Conservation (phyloP, 1,140 invertebrate species). For the Drosophila nigromelanica region DNA sequence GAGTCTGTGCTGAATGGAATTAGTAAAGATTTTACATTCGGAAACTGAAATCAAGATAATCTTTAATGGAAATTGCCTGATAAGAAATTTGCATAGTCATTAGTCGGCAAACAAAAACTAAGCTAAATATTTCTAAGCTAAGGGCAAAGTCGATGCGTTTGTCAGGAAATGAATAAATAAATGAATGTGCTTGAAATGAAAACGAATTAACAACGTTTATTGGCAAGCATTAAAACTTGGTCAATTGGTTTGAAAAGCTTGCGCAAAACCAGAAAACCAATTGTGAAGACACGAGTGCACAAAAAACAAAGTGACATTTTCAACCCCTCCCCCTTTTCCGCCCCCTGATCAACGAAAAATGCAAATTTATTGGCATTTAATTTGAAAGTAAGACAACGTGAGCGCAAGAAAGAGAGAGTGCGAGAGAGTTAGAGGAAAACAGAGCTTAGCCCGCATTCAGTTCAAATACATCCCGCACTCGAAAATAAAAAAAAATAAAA, state of each 20-base stretch:
- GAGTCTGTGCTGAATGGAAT: background rate
- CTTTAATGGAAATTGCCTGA: background rate
- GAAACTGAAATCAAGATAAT: background rate
- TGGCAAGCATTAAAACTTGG: conserved; percentile 72
- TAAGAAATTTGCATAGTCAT: conserved; percentile 6
- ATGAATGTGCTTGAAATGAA: conserved; percentile 56
- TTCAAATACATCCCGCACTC: conserved; percentile 21
- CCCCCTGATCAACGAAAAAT: conserved; percentile 45
- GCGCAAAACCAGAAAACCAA: conserved; percentile 42
- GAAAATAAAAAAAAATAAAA: conserved; percentile 12
- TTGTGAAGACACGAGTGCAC: conserved; percentile 59
- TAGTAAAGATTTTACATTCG: conserved; percentile 1
- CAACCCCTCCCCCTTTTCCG: background rate
- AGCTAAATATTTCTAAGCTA: conserved; percentile 8
- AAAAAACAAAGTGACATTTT: conserved; percentile 67
- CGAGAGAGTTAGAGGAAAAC: conserved; percentile 2
- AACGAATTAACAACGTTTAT: conserved; percentile 80
- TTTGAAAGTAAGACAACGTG: conserved; percentile 65
- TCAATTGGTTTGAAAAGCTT: conserved; percentile 76
- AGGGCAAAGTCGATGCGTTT: conserved; percentile 46
- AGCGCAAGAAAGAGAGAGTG: conserved; percentile 12
- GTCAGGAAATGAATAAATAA: conserved; percentile 62
- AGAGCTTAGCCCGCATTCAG: conserved; percentile 53
- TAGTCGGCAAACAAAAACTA: background rate
- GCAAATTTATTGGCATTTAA: conserved; percentile 81